phyloP scores from a whole-genome alignment of 2,888 invertebrate species.

The Eupeodes luniger region DNA sequence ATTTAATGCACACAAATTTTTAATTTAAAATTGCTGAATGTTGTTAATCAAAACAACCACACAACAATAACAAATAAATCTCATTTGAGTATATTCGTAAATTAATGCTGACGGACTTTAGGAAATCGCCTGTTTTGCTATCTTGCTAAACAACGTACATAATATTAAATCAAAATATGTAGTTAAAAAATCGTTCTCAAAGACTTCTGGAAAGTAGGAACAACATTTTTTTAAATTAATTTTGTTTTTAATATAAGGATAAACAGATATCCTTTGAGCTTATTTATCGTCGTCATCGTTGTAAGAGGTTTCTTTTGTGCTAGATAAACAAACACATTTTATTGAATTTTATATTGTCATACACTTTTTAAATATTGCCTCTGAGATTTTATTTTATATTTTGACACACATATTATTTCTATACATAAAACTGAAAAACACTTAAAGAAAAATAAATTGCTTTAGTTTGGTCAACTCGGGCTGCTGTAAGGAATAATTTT shows the following conservation, averaged over 20 bases:
- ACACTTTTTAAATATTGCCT: not conserved
- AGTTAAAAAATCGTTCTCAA: slow-evolving; percentile 1
- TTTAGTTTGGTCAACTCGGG: too few species aligned
- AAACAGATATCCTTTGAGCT: slow-evolving; percentile 50
- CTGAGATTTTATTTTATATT: not conserved
- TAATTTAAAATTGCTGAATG: not conserved
- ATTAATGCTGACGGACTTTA: not conserved
- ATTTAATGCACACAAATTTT: slow-evolving; percentile 23
- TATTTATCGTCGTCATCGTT: slow-evolving; percentile 35
- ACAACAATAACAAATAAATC: slow-evolving; percentile 1
- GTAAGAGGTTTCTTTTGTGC: not conserved
- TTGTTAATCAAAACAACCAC: slow-evolving; percentile 5
- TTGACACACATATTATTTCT: not conserved
- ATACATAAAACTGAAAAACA: not conserved
- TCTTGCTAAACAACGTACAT: not conserved
- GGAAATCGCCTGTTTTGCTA: not conserved
- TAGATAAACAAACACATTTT: not conserved
- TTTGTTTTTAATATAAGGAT: too few species aligned
- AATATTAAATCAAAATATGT: not conserved
- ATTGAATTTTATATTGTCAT: not conserved
- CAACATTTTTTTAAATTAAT: not conserved
- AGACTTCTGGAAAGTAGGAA: not conserved
- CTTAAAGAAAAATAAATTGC: not conserved
- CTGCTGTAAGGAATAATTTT: too few species aligned
- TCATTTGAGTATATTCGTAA: not conserved